Evolutionary conservation across 92 coral and sea anemone genomes (phyloP).

Genomic region (Phenganax subtilis): DNA sequence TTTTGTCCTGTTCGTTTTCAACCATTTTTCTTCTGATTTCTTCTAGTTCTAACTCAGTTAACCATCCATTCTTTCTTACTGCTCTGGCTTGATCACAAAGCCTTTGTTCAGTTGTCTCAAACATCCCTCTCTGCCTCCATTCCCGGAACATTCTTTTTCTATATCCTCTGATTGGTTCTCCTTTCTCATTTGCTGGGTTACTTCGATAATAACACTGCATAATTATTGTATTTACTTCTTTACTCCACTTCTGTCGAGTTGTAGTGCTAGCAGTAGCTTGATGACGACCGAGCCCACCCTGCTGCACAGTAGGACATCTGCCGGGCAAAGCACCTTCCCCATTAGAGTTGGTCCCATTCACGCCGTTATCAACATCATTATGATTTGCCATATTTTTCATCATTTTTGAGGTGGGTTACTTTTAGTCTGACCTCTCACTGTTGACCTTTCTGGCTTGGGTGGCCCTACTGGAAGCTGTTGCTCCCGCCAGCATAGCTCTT

Average conservation of each 20-base stretch:
- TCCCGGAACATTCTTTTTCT: conserved; percentile 38
- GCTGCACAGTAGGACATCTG: neutral
- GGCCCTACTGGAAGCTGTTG: too few species aligned
- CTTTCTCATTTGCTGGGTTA: conserved; percentile 19
- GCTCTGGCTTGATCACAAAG: conserved; percentile 39
- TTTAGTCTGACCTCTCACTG: too few species aligned
- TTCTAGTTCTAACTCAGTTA: conserved; percentile 36
- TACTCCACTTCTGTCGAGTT: neutral
- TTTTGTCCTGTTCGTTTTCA: neutral
- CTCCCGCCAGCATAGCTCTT: too few species aligned
- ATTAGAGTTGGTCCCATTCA: too few species aligned
- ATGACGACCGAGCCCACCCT: neutral
- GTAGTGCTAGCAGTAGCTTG: neutral
- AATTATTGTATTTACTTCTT: neutral
- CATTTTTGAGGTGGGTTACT: too few species aligned
- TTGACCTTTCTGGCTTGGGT: too few species aligned
- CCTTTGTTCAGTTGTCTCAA: conserved; percentile 39
- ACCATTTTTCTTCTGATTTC: neutral
- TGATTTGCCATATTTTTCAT: too few species aligned
- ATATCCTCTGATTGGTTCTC: conserved; percentile 45
- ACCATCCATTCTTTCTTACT: conserved; percentile 34
- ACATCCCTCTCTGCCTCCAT: conserved; percentile 7
- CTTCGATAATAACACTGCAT: conserved; percentile 20
- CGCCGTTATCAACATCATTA: too few species aligned
- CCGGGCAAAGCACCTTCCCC: too few species aligned